Percentiles rank a stretch among this genome's conserved stretches.
These are phyloP conservation scores for Falco novaeseelandiae DNA, from an alignment of 2,797 vertebrate species.

Conservation along the genomic window DNA sequence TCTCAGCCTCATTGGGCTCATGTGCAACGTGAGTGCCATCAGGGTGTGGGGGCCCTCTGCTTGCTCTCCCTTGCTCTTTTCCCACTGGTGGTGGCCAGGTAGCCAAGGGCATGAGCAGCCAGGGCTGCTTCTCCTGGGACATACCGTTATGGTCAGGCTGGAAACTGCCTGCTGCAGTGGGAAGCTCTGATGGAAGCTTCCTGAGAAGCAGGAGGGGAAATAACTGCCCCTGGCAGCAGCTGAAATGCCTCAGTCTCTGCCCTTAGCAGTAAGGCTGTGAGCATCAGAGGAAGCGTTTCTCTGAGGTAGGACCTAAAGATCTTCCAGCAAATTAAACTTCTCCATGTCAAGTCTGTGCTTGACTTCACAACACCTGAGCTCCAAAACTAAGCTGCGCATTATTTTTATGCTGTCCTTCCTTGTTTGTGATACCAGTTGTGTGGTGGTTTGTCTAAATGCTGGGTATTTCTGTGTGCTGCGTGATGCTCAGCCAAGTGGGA, in stretches of 20 bases:
- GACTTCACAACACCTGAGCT: neutral
- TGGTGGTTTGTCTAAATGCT: neutral
- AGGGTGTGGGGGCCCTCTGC: rapidly evolving
- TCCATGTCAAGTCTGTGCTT: rapidly evolving
- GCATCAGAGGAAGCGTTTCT: neutral
- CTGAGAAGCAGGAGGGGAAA: neutral
- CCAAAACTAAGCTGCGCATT: neutral
- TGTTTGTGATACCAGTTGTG: rapidly evolving
- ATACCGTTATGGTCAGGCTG: neutral
- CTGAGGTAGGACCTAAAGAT: neutral
- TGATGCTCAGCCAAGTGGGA: neutral
- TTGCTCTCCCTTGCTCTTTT: neutral
- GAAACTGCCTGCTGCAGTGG: neutral
- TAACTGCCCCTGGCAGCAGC: neutral
- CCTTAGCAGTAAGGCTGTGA: neutral
- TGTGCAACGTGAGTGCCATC: rapidly evolving
- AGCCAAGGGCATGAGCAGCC: neutral
- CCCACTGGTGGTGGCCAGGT: neutral
- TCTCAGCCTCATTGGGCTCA: neutral
- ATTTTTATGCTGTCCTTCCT: neutral
- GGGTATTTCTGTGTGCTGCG: neutral
- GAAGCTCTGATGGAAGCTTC: neutral
- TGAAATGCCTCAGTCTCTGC: neutral
- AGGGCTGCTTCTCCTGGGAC: neutral
- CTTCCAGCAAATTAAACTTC: neutral